Base-by-base conservation (phyloP, 2,797 vertebrate genomes). In the Typhlichthys subterraneus region DNA sequence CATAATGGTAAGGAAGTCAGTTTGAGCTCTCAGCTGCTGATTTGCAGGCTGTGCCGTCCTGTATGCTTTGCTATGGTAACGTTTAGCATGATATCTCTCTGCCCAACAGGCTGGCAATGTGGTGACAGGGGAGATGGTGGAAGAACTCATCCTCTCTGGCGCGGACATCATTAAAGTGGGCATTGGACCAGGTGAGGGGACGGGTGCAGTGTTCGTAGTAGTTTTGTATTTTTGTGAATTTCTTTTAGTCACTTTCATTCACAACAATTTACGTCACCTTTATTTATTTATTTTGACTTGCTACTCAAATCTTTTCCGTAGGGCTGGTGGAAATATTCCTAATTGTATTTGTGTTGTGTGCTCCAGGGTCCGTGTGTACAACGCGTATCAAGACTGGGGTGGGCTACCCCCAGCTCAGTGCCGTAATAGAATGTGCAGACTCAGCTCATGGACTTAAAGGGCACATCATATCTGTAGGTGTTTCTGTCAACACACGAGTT, bases 101-200 rank as follows among this genome's bases (percentile, higher is more conserved):
- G 49, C n/a, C 4, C 65, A 66, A 53, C 85, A 98, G 98, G 98
- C 98, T 61, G 98, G 98, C 17, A 99, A 99, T 1, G 98, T 99
- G 82, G 98, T 99, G 54, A 99, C 98, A 0, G 98, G 98, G 54
- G 98, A 99, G 88, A 99, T 99, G 98, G 98, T 99, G 65, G 98
- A 99, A 82, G 98, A 99, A 75, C 96, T 99, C 60, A 96, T 99
- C 85, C 94, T 99, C 53, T 93, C 97, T 0, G 98, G 98, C 63
- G 98, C 98, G 70, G 98, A 99, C 79, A 96, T 99, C 77, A 97
- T 99, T 81, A 99, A 99, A 97, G 98, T 99, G 84, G 98, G 98
- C 73, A 96, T 99, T 0, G 98, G 97, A 69, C 97, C 98, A 92
- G 97, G 97, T 97, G 87, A 91, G 92, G 85, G 42, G 58, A 68